phyloP scores from a whole-genome alignment of 2,888 invertebrate species.

The Notodonta dromedarius region DNA sequence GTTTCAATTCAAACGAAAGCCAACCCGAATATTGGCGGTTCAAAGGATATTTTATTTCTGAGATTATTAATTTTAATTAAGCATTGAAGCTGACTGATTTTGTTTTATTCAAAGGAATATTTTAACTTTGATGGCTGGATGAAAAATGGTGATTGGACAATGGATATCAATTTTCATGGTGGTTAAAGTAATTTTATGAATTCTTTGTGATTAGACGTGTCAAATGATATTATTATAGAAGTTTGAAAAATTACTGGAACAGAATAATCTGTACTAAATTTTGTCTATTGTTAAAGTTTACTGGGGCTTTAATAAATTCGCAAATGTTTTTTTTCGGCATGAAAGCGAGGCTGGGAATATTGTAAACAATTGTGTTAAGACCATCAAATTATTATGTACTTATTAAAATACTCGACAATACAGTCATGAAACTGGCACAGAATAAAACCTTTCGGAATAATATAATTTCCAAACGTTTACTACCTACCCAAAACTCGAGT shows the following conservation, averaged over 20 bases:
- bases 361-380: no score
- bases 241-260: background rate
- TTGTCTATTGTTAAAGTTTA: background rate
- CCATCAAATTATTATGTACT: no score
- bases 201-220: background rate
- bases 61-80: conserved; percentile 44
- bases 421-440: background rate
- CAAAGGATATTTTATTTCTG: conserved; percentile 33
- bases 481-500: background rate
- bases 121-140: conserved; percentile 18
- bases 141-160: conserved; percentile 31
- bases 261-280: background rate
- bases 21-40: conserved; percentile 10
- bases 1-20: conserved; percentile 28
- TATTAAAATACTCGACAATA: background rate
- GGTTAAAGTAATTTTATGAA: background rate
- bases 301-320: background rate
- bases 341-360: no score
- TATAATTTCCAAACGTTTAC: background rate
- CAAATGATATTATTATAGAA: background rate
- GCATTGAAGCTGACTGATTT: conserved; percentile 27
- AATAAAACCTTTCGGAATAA: background rate
- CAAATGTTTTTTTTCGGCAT: background rate
- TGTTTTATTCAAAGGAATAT: conserved; percentile 21
- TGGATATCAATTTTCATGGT: conserved; percentile 14